A percentile compares a stretch with the other conserved stretches of the same genome.
Conservation (phyloP, 2,113 vertebrate species). For the Drymodes brunneopygia region DNA sequence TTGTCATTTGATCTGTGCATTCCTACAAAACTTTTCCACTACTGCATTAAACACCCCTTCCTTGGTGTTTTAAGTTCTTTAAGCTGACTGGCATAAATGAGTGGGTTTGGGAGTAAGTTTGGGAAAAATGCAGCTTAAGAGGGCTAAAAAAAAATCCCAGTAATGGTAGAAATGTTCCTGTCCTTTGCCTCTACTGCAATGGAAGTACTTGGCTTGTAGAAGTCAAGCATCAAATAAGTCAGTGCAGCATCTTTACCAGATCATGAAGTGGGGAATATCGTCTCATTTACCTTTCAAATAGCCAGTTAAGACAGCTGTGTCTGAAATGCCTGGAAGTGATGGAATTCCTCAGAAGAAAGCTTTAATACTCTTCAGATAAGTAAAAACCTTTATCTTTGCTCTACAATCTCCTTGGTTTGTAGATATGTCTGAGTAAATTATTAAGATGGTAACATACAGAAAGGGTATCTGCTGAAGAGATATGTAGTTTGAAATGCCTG, state of each 20-base stretch:
- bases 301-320: neutral
- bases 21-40: conserved; percentile 33
- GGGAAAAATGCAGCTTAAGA: neutral
- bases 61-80: conserved; percentile 11
- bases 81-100: neutral
- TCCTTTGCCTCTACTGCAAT: neutral
- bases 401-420: neutral
- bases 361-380: neutral
- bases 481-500: accelerated
- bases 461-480: accelerated
- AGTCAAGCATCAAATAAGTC: neutral
- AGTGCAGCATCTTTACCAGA: neutral
- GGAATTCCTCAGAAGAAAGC: neutral
- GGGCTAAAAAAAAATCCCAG: neutral
- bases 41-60: conserved; percentile 51
- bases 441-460: neutral
- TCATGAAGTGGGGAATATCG: neutral
- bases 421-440: accelerated
- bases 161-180: neutral
- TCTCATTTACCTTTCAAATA: neutral
- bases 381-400: neutral
- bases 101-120: neutral
- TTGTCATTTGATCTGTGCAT: conserved; percentile 48
- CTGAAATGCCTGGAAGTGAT: neutral
- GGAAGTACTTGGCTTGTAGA: neutral